A percentile compares a stretch with the other conserved stretches of the same genome.
phyloP scores from a whole-genome alignment of 2,888 invertebrate species.

The Coenonympha glycerion region DNA sequence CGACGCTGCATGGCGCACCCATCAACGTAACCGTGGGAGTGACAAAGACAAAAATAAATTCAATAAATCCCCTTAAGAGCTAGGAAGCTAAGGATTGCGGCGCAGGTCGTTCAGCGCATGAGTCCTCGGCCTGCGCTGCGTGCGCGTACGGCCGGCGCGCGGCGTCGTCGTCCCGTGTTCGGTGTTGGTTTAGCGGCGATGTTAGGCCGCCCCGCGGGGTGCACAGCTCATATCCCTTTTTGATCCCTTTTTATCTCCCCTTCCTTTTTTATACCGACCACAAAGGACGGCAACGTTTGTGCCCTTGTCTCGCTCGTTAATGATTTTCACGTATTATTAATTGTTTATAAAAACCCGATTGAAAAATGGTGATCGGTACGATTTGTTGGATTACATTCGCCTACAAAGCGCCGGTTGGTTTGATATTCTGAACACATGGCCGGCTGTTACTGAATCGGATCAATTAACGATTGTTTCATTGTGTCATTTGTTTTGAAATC shows the following conservation, averaged over 20 bases:
- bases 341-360: conserved; percentile 68
- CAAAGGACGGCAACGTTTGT: conserved; percentile 73
- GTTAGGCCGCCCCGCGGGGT: conserved; percentile 52
- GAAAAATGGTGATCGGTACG: conserved; percentile 57
- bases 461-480: conserved; percentile 3
- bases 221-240: conserved; percentile 45
- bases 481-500: neutral
- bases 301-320: conserved; percentile 70
- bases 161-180: conserved; percentile 64
- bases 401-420: conserved; percentile 4
- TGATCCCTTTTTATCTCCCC: conserved; percentile 29
- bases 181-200: conserved; percentile 62
- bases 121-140: conserved; percentile 8
- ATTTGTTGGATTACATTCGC: conserved; percentile 10
- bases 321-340: conserved; percentile 76
- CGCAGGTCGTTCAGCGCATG: neutral
- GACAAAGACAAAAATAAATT: too few species aligned
- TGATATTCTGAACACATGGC: conserved; percentile 10
- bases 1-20: too few species aligned
- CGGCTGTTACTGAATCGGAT: neutral
- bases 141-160: too few species aligned
- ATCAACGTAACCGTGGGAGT: too few species aligned
- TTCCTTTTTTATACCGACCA: conserved; percentile 54
- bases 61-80: too few species aligned
- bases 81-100: too few species aligned